phyloP scores from a whole-genome alignment of 2,797 vertebrate species.

The Ciconia nigra region DNA sequence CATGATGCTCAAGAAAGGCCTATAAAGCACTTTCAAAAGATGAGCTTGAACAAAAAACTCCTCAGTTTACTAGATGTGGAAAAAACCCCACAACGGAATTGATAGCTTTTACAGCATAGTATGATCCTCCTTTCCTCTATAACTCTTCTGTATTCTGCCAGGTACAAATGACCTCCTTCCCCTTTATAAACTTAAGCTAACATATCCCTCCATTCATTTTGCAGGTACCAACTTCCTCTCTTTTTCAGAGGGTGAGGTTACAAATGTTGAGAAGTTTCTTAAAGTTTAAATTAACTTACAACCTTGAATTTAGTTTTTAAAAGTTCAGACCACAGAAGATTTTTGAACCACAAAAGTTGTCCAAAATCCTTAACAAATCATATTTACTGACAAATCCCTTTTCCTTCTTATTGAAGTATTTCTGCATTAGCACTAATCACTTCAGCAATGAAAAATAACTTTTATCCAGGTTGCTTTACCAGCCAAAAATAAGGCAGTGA shows the following conservation, averaged over 20 bases:
- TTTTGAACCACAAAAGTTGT: background rate
- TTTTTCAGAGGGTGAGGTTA: background rate
- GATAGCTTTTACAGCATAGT: background rate
- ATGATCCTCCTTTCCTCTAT: background rate
- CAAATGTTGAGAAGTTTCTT: background rate
- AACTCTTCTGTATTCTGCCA: background rate
- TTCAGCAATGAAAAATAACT: background rate
- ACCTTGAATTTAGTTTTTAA: background rate
- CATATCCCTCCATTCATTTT: background rate
- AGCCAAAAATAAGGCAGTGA: background rate
- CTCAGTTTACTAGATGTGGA: accelerated
- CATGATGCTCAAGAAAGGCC: background rate
- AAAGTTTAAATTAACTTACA: background rate
- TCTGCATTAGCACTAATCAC: background rate
- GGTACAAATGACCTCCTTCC: background rate
- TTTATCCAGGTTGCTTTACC: background rate
- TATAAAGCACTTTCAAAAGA: background rate
- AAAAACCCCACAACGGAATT: background rate
- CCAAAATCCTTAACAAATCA: background rate
- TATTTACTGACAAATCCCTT: background rate
- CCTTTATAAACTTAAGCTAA: background rate
- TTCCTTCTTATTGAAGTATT: background rate
- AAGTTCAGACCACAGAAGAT: background rate
- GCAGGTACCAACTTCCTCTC: background rate
- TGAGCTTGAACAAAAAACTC: background rate